phyloP scores from a whole-genome alignment of 2,888 invertebrate species.

The Blera fallax region DNA sequence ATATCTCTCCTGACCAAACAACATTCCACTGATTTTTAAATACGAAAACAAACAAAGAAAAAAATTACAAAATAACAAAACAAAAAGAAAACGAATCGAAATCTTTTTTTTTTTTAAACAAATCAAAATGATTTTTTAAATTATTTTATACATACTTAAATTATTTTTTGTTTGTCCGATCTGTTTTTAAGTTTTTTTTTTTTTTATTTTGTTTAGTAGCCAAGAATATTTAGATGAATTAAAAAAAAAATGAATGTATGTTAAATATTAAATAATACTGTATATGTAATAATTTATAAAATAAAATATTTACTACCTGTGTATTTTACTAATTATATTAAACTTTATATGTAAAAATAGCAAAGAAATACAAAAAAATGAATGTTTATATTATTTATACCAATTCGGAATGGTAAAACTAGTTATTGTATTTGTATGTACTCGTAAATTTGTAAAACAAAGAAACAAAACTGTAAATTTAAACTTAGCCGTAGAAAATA shows the following conservation, averaged over 20 bases:
- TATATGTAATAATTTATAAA: constrained; percentile 66
- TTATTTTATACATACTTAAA: constrained; percentile 46
- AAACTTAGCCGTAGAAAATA: constrained; percentile 23
- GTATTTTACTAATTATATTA: constrained; percentile 47
- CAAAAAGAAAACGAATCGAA: constrained; percentile 35
- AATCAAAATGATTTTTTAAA: constrained; percentile 41
- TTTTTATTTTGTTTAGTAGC: constrained; percentile 45
- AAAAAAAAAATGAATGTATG: constrained; percentile 49
- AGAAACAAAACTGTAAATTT: constrained; percentile 35
- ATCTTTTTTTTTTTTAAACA: constrained; percentile 38
- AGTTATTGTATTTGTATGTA: constrained; percentile 33
- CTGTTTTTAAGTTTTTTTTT: constrained; percentile 31
- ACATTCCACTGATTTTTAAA: constrained; percentile 67
- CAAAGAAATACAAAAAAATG: constrained; percentile 38
- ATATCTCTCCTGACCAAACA: constrained; percentile 56
- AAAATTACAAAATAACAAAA: not conserved
- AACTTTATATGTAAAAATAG: constrained; percentile 39
- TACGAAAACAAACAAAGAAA: constrained; percentile 7
- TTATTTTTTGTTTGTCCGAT: constrained; percentile 21
- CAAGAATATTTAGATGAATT: constrained; percentile 65
- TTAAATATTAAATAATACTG: constrained; percentile 55
- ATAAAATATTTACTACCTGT: constrained; percentile 56
- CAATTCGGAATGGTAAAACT: constrained; percentile 17
- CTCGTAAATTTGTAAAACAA: constrained; percentile 42
- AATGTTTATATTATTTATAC: constrained; percentile 40